phyloP scores from a whole-genome alignment of 2,888 invertebrate genomes.

The Sinodicranocentrus sp. region DNA sequence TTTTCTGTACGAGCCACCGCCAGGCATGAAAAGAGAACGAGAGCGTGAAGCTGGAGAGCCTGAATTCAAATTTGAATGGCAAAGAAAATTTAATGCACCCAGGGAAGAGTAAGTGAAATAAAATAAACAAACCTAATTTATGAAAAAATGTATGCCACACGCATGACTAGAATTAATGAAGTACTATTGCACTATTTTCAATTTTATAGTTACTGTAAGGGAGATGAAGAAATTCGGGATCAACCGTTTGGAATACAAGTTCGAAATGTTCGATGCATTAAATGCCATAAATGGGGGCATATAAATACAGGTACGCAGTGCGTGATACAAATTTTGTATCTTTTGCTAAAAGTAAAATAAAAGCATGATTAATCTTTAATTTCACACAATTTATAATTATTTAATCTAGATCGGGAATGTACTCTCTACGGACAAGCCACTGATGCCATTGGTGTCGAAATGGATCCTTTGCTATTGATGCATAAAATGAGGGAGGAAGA shows the following conservation, averaged over 20 bases:
- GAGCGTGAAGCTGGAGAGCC: conserved; percentile 96
- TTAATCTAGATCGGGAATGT: conserved; percentile 91
- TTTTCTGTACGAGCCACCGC: conserved; percentile 99
- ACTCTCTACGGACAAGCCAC: conserved; percentile 90
- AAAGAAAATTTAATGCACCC: conserved; percentile 98
- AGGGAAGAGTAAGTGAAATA: conserved; percentile 85
- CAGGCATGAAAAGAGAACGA: conserved; percentile 94
- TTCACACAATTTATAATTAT: neutral
- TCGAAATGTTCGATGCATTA: conserved; percentile 97
- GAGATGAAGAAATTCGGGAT: conserved; percentile 97
- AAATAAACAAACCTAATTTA: neutral
- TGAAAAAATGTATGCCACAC: too few species aligned
- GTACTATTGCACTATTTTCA: neutral
- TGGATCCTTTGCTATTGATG: conserved; percentile 87
- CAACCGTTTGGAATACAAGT: conserved; percentile 99
- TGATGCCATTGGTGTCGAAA: conserved; percentile 81
- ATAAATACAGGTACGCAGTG: conserved; percentile 88
- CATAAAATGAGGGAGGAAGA: conserved; percentile 96
- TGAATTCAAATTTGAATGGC: conserved; percentile 99
- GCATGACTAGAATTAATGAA: too few species aligned
- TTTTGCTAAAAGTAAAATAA: too few species aligned
- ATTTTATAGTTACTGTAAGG: conserved; percentile 90
- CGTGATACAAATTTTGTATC: too few species aligned
- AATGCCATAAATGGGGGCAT: conserved; percentile 99
- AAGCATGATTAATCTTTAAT: neutral